These are phyloP conservation scores for Lipotes vexillifer DNA, from an alignment of 2,113 vertebrate species.

Conservation along the genomic window DNA sequence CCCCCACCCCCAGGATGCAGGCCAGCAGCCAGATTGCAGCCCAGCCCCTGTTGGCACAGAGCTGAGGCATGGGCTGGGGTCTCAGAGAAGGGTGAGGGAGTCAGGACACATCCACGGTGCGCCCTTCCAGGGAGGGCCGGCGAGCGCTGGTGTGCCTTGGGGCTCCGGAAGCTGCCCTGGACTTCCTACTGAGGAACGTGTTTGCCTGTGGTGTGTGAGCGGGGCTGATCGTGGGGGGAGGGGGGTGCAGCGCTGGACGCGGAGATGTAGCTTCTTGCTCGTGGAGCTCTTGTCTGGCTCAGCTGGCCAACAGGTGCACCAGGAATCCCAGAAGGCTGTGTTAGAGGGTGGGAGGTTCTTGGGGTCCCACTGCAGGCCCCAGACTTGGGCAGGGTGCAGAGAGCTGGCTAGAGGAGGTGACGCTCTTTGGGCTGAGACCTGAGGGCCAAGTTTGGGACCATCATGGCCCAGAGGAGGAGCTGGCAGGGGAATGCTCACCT, in stretches of 20 bases:
- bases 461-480: neutral
- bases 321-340: neutral
- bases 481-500: neutral
- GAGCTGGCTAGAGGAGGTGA: neutral
- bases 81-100: neutral
- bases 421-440: neutral
- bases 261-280: neutral
- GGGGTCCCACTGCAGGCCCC: neutral
- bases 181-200: neutral
- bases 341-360: neutral
- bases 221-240: neutral
- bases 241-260: rapidly evolving
- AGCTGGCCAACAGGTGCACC: neutral
- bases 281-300: neutral
- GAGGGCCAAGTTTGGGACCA: neutral
- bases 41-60: neutral
- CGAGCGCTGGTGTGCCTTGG: neutral
- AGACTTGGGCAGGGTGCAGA: neutral
- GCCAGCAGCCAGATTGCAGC: neutral
- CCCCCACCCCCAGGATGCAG: neutral
- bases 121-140: neutral
- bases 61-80: neutral
- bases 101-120: neutral
- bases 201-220: neutral
- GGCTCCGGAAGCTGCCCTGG: neutral